Evolutionary conservation across 2,797 vertebrate genomes (phyloP).

Genomic region (Acanthiza pusilla): DNA sequence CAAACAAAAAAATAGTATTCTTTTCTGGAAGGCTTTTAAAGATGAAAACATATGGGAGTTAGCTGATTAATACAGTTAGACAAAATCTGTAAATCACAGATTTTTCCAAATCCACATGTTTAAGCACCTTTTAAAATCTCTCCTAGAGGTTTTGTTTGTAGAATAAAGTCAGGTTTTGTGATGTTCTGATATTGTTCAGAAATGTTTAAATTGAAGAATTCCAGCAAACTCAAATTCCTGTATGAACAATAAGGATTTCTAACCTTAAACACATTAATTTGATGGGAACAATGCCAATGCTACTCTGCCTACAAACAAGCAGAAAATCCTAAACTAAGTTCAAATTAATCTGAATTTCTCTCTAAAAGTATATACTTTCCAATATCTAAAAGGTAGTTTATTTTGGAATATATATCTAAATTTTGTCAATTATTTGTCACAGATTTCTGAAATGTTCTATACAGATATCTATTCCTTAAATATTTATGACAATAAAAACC

Average conservation of each 20-base stretch:
- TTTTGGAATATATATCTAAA: neutral
- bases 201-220: neutral
- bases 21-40: neutral
- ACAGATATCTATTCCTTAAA: neutral
- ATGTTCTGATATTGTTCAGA: neutral
- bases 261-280: neutral
- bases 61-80: neutral
- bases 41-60: neutral
- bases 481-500: neutral
- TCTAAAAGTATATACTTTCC: neutral
- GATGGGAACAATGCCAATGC: neutral
- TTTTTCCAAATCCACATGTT: neutral
- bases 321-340: neutral
- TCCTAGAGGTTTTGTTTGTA: neutral
- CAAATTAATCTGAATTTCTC: neutral
- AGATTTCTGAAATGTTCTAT: neutral
- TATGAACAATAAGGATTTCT: neutral
- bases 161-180: neutral
- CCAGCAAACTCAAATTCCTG: neutral
- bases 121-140: neutral
- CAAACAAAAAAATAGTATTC: neutral
- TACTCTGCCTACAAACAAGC: neutral
- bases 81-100: neutral
- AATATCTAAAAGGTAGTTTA: neutral
- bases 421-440: neutral